A percentile compares a stretch with the other conserved stretches of the same genome.
phyloP scores from a whole-genome alignment of 2,797 vertebrate species.

The Fringilla coelebs region DNA sequence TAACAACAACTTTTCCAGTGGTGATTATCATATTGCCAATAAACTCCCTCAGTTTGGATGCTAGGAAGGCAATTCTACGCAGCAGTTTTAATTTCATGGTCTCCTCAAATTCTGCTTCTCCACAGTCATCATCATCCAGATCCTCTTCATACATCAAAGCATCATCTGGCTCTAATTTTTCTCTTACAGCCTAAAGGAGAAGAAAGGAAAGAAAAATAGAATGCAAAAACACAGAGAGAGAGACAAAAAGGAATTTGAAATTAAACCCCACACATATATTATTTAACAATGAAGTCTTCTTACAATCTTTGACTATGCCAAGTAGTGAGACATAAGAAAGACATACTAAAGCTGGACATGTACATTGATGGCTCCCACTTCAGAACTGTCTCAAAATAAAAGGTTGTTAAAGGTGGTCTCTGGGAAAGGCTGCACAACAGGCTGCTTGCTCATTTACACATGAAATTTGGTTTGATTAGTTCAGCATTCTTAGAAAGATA shows the following conservation, averaged over 20 bases:
- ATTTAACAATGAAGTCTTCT: neutral
- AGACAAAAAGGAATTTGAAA: neutral
- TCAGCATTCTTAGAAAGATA: neutral
- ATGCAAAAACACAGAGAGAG: neutral
- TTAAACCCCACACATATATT: neutral
- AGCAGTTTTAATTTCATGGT: conserved; percentile 88
- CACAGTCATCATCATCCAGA: conserved; percentile 85
- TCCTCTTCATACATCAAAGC: conserved; percentile 89
- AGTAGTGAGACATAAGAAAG: neutral
- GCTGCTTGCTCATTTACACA: neutral
- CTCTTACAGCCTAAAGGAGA: conserved; percentile 74
- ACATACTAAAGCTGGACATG: neutral
- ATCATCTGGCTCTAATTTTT: conserved; percentile 87
- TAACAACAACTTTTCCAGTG: conserved; percentile 95
- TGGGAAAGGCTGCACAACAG: neutral
- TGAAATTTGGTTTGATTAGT: neutral
- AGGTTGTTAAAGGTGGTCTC: neutral
- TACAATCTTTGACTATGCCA: neutral
- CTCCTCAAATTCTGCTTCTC: conserved; percentile 85
- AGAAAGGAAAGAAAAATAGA: neutral
- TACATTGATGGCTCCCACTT: neutral
- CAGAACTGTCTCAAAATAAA: neutral
- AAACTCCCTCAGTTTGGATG: conserved; percentile 90
- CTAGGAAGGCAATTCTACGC: conserved; percentile 83
- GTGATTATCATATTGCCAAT: conserved; percentile 97